Base-by-base conservation (phyloP, 1,140 invertebrate species). In the honey bee (Apis mellifera) region DNA sequence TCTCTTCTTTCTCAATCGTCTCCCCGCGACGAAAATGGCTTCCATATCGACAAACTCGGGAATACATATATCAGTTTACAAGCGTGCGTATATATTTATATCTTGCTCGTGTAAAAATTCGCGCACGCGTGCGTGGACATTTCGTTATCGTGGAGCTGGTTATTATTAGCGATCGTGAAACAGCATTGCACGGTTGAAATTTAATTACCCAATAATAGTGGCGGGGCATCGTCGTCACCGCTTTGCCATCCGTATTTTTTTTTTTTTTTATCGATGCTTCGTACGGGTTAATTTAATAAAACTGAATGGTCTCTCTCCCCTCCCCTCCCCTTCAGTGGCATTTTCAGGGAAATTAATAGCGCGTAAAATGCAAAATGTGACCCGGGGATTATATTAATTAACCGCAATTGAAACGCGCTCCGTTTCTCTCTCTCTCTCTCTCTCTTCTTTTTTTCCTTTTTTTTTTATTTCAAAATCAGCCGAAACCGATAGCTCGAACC, bases 211-310 rank as follows among this genome's bases (percentile, higher is more conserved):
- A 59, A 75, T 59, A 77, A 83, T 82, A 82, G 26, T 66, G 32
- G 32, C 7, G 59, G 26, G 12, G 66, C 74, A 55, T 54, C 80
- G 74, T 64, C n/a, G 57, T 32, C 32, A 32, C 32, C 17, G 60
- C 23, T 69, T 55, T 13, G 13, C 59, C 21, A n/a, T 3, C 32
- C 19, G 26, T 19, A 82, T 64, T 82, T 42, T 42, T 42, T 7
- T 42, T 42, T 42, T 42, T 42, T 42, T 82, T 82, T 78, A 82
- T 70, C 42, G 32, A 1, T 21, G 12, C 15, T 12, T 2, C 32
- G 19, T 11, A n/a, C 59, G 0, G 52, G 79, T 82, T 82, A 82
- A 82, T 82, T 78, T 64, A 82, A 82, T 82, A 65, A 76, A 64
- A 76, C 70, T 42, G 72, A 42, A 32, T 23, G 19, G 32, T 4